phyloP scores from a whole-genome alignment of 2,797 vertebrate genomes.

The Salmo trutta region DNA sequence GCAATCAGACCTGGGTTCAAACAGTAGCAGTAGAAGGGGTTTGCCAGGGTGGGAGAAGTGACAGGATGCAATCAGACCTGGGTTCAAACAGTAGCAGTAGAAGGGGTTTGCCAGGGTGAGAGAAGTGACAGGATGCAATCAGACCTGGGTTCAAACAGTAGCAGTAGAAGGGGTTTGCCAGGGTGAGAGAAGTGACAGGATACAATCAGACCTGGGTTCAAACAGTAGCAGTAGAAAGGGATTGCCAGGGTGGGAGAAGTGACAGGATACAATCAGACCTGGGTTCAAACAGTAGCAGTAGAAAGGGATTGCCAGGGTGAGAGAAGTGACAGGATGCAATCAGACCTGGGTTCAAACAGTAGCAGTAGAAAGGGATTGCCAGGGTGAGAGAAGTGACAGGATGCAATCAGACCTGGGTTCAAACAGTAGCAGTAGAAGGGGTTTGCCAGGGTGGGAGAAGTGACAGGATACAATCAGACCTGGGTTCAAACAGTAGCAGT shows the following conservation, averaged over 20 bases:
- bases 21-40: no score
- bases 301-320: conserved; percentile 14
- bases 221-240: neutral
- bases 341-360: neutral
- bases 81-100: neutral
- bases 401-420: neutral
- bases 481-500: neutral
- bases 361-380: neutral
- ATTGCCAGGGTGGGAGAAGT: conserved; percentile 19
- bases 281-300: neutral
- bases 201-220: neutral
- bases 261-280: neutral
- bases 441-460: conserved; percentile 16
- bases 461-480: neutral
- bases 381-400: conserved; percentile 9
- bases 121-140: neutral
- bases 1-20: neutral
- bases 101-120: conserved; percentile 15
- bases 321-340: neutral
- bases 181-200: conserved; percentile 7
- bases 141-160: neutral
- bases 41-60: conserved; percentile 20
- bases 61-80: neutral
- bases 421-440: neutral
- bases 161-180: neutral